These are phyloP conservation scores for Entelurus aequoreus DNA, from an alignment of 2,113 vertebrate genomes.

Conservation along the genomic window DNA sequence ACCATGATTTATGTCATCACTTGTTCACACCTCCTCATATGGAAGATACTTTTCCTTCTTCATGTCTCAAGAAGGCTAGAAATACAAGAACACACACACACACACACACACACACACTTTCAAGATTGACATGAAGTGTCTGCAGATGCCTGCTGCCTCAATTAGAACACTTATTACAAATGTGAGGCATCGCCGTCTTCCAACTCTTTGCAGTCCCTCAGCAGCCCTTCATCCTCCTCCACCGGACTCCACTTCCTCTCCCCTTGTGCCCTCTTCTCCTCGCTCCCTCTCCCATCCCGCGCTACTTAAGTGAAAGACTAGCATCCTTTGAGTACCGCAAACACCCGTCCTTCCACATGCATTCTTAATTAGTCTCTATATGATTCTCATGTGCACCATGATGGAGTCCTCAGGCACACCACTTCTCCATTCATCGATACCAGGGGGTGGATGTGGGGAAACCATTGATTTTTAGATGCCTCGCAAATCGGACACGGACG, in stretches of 20 bases:
- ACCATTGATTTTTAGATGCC: too few relatives aligned
- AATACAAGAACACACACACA: too few relatives aligned
- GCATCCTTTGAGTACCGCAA: conserved; percentile 27
- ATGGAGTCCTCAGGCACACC: neutral
- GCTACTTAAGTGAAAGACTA: conserved; percentile 33
- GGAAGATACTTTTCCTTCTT: too few relatives aligned
- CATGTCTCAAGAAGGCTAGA: too few relatives aligned
- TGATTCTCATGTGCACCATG: neutral
- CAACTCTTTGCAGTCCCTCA: neutral
- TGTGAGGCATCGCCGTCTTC: conserved; percentile 16
- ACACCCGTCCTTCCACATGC: conserved; percentile 2
- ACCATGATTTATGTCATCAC: too few relatives aligned
- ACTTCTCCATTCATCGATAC: conserved; percentile 1
- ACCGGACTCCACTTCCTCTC: neutral
- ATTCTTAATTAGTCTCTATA: conserved; percentile 20
- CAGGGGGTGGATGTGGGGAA: too few relatives aligned
- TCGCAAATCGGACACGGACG: too few relatives aligned
- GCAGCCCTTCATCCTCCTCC: neutral
- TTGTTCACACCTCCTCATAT: too few relatives aligned
- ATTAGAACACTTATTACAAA: conserved; percentile 29
- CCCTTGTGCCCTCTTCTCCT: conserved; percentile 19
- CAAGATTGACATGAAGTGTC: conserved; percentile 33
- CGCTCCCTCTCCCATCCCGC: conserved; percentile 12
- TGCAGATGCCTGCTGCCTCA: conserved; percentile 21
- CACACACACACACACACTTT: conserved; percentile 7